Evolutionary conservation across 1,140 invertebrate species (phyloP), one percentile per base, ranked within the genome.

Genomic region (Pseudachorutes palmiensis): DNA sequence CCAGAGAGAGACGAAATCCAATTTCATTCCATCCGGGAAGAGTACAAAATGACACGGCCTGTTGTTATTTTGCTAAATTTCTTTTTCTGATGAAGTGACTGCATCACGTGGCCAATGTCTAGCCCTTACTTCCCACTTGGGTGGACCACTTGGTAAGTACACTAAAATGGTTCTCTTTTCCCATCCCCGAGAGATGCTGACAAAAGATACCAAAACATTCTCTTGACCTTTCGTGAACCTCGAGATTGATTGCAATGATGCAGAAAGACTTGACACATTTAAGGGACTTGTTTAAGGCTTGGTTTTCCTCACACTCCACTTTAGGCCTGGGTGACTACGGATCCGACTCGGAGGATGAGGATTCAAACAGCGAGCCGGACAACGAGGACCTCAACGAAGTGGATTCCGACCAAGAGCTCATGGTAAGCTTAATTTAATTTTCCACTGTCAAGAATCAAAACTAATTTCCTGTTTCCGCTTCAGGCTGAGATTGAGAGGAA

Each of bases 71-170:
- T 62, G 51, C 60, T 69, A 65, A 63, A 48, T 30, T 65, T 48
- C 64, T 70, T 70, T 66, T 71, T 57, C 67, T 64, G 41, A 71
- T 71, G 59, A 71, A 71, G 70, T 71, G 70, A 66, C 60, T 26
- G 66, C 67, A 55, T 48, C 61, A 55, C 51, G 51, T 55, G 65
- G 64, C 68, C 67, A 59, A 66, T 51, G 62, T 51, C 63, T 62
- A 55, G 70, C 66, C 70, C 66, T 68, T 62, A 48, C 70, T 60
- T 66, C 66, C 32, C 64, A 68, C 51, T 66, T 62, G 58, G 62
- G 66, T 66, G 70, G 70, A 66, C 60, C 64, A 33, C 62, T 71
- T 41, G 70, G 70, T 68, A 71, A 70, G 69, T 55, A 45, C 36
- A 45, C 19, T 45, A 9, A 19, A 55, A 55, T 24, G 12, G 24